These are phyloP conservation scores for Melieria omissa DNA, from an alignment of 2,888 invertebrate species.

Conservation along the genomic window DNA sequence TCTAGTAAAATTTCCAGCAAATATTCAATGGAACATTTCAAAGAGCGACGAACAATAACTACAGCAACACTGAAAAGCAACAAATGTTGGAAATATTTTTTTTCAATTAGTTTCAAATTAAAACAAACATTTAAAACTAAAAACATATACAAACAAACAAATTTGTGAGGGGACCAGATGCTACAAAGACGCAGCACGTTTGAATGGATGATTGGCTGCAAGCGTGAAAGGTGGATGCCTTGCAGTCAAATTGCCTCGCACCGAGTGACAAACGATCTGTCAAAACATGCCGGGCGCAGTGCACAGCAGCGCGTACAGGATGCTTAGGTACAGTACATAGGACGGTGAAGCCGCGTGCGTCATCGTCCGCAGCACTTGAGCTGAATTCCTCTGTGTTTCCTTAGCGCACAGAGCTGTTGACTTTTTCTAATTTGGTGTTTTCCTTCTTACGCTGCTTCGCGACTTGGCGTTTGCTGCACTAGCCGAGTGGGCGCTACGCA, in stretches of 20 bases:
- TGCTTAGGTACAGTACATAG: background rate
- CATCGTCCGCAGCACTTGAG: conserved; percentile 14
- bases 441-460: background rate
- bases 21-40: background rate
- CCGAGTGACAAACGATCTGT: conserved; percentile 27
- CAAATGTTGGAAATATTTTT: conserved; percentile 23
- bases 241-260: conserved; percentile 2
- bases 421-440: background rate
- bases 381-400: conserved; percentile 8
- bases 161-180: background rate
- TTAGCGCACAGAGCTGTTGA: conserved; percentile 13
- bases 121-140: conserved; percentile 7
- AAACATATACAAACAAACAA: conserved; percentile 10
- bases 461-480: background rate
- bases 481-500: background rate
- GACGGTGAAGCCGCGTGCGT: conserved; percentile 3
- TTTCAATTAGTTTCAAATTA: conserved; percentile 26
- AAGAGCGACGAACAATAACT: background rate
- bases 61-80: background rate
- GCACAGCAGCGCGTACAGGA: background rate
- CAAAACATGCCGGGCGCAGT: conserved; percentile 17
- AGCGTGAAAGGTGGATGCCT: background rate
- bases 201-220: conserved; percentile 8
- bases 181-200: too few relatives aligned
- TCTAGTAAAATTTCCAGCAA: conserved; percentile 3